Evolutionary conservation across 2,113 vertebrate genomes (phyloP).

Genomic region (Casuarius casuarius): DNA sequence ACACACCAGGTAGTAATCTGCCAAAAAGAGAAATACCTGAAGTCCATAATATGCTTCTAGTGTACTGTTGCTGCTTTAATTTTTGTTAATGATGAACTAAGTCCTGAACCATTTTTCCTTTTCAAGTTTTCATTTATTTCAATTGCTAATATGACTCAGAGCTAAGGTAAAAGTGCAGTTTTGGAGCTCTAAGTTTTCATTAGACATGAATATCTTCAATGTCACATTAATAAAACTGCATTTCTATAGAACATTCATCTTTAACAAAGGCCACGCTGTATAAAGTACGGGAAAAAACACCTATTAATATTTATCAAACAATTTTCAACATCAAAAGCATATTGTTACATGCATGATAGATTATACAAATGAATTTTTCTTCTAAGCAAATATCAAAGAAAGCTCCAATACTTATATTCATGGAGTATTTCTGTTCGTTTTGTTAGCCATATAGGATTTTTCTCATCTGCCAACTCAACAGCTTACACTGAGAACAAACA

Average conservation of each 20-base stretch:
- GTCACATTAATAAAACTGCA: constrained; percentile 61
- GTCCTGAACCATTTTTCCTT: background rate
- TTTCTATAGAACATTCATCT: constrained; percentile 56
- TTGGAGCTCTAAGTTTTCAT: constrained; percentile 15
- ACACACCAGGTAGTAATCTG: background rate
- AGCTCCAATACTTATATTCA: constrained; percentile 42
- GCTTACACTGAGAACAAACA: constrained; percentile 8
- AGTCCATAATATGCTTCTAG: background rate
- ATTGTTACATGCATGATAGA: constrained; percentile 75
- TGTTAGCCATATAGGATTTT: constrained; percentile 42
- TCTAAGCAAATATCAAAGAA: constrained; percentile 71
- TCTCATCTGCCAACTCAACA: constrained; percentile 63
- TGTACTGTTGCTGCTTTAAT: background rate
- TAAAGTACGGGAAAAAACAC: constrained; percentile 57
- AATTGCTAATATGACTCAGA: constrained; percentile 13
- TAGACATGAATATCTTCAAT: constrained; percentile 20
- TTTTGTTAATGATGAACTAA: background rate
- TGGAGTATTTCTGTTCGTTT: constrained; percentile 52
- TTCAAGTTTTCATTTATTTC: constrained; percentile 17
- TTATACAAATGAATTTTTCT: constrained; percentile 74
- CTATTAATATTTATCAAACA: constrained; percentile 84
- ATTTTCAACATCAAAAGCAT: constrained; percentile 75
- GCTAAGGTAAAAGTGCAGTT: background rate
- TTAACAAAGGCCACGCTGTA: constrained; percentile 56
- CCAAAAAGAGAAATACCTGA: background rate